A percentile compares a stretch with the other conserved stretches of the same genome.
Evolutionary conservation across 2,888 invertebrate species (phyloP).

Genomic region (Zaprionus lineosus): DNA sequence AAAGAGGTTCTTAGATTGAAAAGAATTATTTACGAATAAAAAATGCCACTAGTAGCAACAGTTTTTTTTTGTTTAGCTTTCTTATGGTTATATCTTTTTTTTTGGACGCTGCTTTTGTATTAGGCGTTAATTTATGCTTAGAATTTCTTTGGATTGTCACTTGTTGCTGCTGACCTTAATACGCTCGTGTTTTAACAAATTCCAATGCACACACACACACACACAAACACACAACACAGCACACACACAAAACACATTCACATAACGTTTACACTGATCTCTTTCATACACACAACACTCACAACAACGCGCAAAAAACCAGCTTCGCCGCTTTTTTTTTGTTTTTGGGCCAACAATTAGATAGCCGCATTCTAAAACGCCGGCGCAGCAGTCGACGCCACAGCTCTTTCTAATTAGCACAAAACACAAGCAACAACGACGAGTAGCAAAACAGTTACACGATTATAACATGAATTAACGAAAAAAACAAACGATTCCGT

Average conservation of each 20-base stretch:
- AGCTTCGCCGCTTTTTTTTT: conserved; percentile 54
- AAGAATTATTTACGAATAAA: conserved; percentile 31
- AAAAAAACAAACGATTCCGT: conserved; percentile 20
- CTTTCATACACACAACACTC: conserved; percentile 25
- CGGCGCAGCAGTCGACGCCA: conserved; percentile 49
- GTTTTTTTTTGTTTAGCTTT: conserved; percentile 8
- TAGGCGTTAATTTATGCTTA: conserved; percentile 53
- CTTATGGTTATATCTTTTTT: conserved; percentile 22
- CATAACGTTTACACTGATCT: conserved; percentile 21
- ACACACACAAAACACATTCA: conserved; percentile 24
- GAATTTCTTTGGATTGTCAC: conserved; percentile 60
- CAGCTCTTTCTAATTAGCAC: conserved; percentile 54
- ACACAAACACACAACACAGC: conserved; percentile 28
- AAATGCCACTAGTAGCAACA: conserved; percentile 20
- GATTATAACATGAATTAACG: conserved; percentile 2
- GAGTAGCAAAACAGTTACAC: conserved; percentile 36
- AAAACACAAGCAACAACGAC: conserved; percentile 41
- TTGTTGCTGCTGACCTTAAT: conserved; percentile 73
- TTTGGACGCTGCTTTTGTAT: conserved; percentile 18
- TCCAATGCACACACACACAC: conserved; percentile 59
- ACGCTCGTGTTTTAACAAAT: conserved; percentile 60
- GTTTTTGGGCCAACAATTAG: conserved; percentile 59
- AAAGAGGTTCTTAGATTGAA: conserved; percentile 33
- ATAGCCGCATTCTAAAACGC: conserved; percentile 51
- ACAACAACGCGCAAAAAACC: conserved; percentile 61